Base-by-base conservation (phyloP, 2,113 vertebrate species). In the Ophiodon elongatus region DNA sequence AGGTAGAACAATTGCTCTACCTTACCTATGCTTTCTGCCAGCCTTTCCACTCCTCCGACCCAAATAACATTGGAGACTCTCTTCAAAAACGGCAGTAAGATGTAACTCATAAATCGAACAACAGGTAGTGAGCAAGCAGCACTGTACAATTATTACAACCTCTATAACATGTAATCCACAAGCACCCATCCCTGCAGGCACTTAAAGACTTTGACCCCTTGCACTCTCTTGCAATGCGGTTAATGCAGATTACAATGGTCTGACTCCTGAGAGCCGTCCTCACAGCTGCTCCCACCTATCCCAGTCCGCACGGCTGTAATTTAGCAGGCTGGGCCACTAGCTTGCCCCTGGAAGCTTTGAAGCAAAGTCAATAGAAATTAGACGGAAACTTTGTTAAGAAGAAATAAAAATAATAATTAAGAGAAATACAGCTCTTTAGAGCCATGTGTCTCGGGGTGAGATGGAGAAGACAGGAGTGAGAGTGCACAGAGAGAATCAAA, bases 201-300 rank as follows among this genome's bases (percentile, higher is more conserved):
- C 89, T 95, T 94, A 95, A 96, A 95, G 93, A 95, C 91, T 95
- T 95, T 96, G 95, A 95, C 95, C 95, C 88, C 59, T 81, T 94
- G 93, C 92, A 92, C 94, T 92, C 82, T 52, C 83, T 85, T 87
- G 92, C 93, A 94, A 92, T 92, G 93, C 92, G 93, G 92, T 94
- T 95, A 95, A 95, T 95, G 92, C 93, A 94, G 93, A 95, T 95
- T 95, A 95, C 93, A 95, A 93, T 92, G 92, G 94, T 92, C 76
- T 85, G 90, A 91, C 92, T 82, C 86, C 92, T 79, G 88, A 93
- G 90, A 91, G 69, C 88, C 82, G 50, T 86, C 77, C 82, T 83
- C 88, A 74, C 94, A 96, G 94, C 94, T 95, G 93, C 93, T 93
- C 90, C 83, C 83, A 89, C 82, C 88, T 90, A 89, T 86, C 76